These are phyloP conservation scores for Blastomussa wellsi DNA, from an alignment of 92 coral and sea anemone genomes.

Conservation along the genomic window DNA sequence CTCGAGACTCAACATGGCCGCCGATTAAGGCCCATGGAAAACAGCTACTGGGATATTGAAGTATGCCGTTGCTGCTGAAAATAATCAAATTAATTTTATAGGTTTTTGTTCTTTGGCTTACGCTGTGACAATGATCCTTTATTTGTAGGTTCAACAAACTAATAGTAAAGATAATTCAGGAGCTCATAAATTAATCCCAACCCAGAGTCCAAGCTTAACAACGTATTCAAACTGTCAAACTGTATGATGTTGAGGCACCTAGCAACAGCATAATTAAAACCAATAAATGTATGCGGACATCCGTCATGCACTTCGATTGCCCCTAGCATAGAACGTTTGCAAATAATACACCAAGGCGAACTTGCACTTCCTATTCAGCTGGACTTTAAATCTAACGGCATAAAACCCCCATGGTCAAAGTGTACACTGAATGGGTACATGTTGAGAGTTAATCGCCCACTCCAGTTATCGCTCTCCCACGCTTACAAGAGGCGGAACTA, in stretches of 20 bases:
- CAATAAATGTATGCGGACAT: background rate
- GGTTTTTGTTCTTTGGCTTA: background rate
- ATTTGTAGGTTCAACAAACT: background rate
- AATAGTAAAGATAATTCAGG: background rate
- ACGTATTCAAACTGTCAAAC: no score
- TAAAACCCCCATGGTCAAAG: background rate
- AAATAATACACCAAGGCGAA: background rate
- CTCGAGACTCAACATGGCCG: no score
- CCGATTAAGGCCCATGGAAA: no score
- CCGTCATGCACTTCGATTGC: background rate
- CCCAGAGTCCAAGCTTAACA: no score
- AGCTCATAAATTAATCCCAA: no score
- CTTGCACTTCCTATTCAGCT: background rate
- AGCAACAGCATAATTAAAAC: background rate
- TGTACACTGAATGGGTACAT: background rate
- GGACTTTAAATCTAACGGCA: background rate
- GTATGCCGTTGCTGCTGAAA: background rate
- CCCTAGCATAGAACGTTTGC: background rate
- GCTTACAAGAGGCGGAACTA: slow-evolving; percentile 13
- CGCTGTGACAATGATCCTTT: background rate
- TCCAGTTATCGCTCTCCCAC: background rate
- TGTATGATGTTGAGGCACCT: background rate
- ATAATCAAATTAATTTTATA: background rate
- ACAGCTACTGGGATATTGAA: background rate
- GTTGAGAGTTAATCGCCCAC: background rate